Conservation (phyloP, 2,888 invertebrate genomes). For the Oligia latruncula region DNA sequence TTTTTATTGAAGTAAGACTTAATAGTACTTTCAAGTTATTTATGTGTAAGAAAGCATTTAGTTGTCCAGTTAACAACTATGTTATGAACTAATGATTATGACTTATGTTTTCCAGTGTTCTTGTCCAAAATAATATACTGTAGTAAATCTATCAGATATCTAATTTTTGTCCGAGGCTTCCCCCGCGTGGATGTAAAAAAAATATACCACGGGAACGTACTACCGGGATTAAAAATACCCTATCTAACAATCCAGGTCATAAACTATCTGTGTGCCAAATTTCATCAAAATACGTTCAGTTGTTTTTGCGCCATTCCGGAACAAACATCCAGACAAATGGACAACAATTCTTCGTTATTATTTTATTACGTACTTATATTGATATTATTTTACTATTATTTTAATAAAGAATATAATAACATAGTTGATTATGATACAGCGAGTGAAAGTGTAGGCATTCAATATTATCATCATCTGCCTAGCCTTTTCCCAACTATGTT, state of each 20-base stretch:
- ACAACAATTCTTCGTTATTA: neutral
- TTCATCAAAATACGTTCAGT: neutral
- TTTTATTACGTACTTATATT: neutral
- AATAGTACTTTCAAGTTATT: constrained; percentile 43
- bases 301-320: neutral
- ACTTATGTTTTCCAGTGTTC: neutral
- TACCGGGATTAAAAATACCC: neutral
- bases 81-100: neutral
- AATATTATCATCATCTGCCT: no score
- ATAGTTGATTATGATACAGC: neutral
- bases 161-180: neutral
- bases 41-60: constrained; percentile 38
- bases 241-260: neutral
- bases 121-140: neutral
- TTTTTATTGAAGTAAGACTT: constrained; percentile 59
- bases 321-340: neutral
- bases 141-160: neutral
- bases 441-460: neutral
- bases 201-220: neutral
- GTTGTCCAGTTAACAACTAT: neutral
- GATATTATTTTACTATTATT: neutral
- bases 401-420: neutral
- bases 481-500: no score
- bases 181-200: neutral
- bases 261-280: neutral